Evolutionary conservation across 2,797 vertebrate genomes (phyloP), one percentile per base, ranked within the genome.

Genomic region (Peromyscus attwateri): DNA sequence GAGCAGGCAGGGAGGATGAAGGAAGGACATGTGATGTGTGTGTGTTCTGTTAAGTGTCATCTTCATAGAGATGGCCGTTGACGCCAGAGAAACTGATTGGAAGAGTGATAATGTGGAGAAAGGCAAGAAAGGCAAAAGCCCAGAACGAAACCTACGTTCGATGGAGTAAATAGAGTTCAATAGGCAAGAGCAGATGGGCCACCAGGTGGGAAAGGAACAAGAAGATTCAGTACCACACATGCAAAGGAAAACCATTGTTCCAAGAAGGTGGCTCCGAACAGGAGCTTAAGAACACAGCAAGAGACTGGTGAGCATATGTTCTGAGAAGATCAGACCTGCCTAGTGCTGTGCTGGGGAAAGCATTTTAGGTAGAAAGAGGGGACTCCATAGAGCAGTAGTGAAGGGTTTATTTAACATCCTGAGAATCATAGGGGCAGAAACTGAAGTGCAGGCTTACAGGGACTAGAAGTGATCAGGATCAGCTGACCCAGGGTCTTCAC

Each of bases 401-500:
- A 85, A 64, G 21, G n/a, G 49, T 91, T 40, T 88, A 87, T 19
- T 92, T 68, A 93, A 90, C 71, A 52, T 73, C 43, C 46, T 95
- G 29, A 94, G 64, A 60, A 46, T 83, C 90, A 76, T 1, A 27
- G 43, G 62, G 55, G 87, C 91, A 64, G 16, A 82, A 85, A 71
- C 21, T 49, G 82, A 92, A 37, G 4, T 66, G 49, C 60, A 37
- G 11, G 82, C 13, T 40, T 88, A 64, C 0, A 90, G 70, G 64
- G 70, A 80, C 3, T 1, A 34, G 73, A 79, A 46, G 23, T 62
- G 82, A 70, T 23, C 34, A 68, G 46, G 64, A 62, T n/a, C 37
- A 81, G 87, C 5, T 31, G 17, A 62, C 66, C 62, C 73, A 23
- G 55, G 79, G 0, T 23, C 37, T 79, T 64, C 34, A 89, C 14